Evolutionary conservation across 2,113 vertebrate genomes (phyloP).

Genomic region (Engraulis encrasicolus): DNA sequence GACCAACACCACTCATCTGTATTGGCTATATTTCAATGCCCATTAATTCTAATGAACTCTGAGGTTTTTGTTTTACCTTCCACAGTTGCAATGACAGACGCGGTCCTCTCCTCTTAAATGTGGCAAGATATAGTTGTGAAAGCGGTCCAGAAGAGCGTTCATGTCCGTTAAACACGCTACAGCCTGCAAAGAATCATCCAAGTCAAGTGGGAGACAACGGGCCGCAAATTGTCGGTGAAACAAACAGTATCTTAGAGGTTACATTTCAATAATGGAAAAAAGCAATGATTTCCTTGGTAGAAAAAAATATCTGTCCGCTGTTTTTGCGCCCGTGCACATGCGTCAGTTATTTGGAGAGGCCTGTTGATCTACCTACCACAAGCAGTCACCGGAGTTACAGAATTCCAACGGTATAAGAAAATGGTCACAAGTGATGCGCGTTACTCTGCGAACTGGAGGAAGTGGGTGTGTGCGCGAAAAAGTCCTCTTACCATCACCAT

Average conservation of each 20-base stretch:
- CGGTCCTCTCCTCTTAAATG: conserved; percentile 85
- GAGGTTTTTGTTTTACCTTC: conserved; percentile 76
- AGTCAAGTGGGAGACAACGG: conserved; percentile 72
- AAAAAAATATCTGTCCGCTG: not conserved
- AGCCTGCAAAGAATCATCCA: conserved; percentile 83
- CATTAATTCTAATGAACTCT: not conserved
- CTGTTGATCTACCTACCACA: not conserved
- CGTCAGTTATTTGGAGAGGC: not conserved
- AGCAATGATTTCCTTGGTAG: not conserved
- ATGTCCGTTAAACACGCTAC: conserved; percentile 90
- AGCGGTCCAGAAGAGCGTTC: conserved; percentile 87
- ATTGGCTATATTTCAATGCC: not conserved
- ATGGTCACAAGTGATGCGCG: not conserved
- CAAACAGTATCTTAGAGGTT: not conserved
- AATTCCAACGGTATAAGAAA: not conserved
- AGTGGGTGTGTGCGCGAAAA: conserved; percentile 10
- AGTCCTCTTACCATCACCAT: conserved; percentile 84
- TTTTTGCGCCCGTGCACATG: not conserved
- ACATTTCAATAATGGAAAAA: not conserved
- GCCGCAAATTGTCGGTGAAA: conserved; percentile 32
- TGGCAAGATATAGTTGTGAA: conserved; percentile 91
- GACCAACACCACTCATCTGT: not conserved
- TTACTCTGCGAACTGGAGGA: conserved; percentile 5
- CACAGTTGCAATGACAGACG: conserved; percentile 90
- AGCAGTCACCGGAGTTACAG: conserved; percentile 15